Base-by-base conservation (phyloP, 2,113 vertebrate species). In the Stigmatopora argus region DNA sequence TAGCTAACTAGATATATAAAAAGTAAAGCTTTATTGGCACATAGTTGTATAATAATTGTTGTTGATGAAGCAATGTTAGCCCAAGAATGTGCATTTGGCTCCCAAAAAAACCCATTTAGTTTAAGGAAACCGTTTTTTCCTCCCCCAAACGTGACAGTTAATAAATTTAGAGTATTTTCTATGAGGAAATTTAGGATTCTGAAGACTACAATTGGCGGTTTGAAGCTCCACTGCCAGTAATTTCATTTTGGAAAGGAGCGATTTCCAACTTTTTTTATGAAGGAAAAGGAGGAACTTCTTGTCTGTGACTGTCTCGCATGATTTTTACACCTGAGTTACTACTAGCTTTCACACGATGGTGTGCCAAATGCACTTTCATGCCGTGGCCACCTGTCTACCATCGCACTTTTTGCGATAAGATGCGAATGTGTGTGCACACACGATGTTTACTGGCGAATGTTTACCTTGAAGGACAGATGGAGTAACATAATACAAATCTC, bases 401-500 rank as follows among this genome's bases (percentile, higher is more conserved):
- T 82, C 70, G 78, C 56, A 82, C 52, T 2, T 72, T 53, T 66
- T 71, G 68, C 79, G 78, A 53, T 69, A 66, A 61, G 23, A 41
- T 46, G 73, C 71, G 83, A 57, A 2, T 0, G 38, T 69, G 6
- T 46, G 69, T 17, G 68, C 65, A 62, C 35, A 2, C 70, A 64
- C 18, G 7, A 60, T 44, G 64, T 52, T 70, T 64, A 12, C 51
- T 35, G 14, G 57, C 46, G 52, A 67, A 65, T 56, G 64, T 72
- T 21, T 72, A 62, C 78, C 72, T 66, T 70, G 48, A 5, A 34
- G 21, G 79, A 78, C 88, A 89, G 86, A 88, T 88, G 86, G 84
- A 84, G 89, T 85, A 90, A 91, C 85, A 81, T 82, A 87, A 90
- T 89, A 85, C 87, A 74, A 47, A 73, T 85, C 80, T 88, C 78